Evolutionary conservation across 2,797 vertebrate genomes (phyloP), one percentile per base, ranked within the genome.

Genomic region (Micropoecilia bifurca): DNA sequence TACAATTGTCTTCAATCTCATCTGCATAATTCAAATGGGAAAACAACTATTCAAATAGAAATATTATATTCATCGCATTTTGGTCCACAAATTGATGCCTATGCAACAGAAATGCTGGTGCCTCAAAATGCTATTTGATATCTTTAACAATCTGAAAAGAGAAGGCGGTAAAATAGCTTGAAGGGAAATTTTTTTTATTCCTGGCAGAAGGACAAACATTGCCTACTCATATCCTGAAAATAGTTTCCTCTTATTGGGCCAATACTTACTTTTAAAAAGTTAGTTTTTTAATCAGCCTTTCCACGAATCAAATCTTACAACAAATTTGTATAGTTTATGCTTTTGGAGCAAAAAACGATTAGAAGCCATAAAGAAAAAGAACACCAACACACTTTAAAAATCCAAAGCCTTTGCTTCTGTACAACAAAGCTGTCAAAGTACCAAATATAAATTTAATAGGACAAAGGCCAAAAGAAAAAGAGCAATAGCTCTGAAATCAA

Each of bases 71-170:
- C 43, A 33, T 36, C n/a, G 46, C 6, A n/a, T 73, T 22, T 20
- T 13, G 41, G 12, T 59, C 18, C 22, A 1, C 18, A 74, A 81
- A 73, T 22, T 6, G 2, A 63, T 80, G 80, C 71, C 77, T 55
- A 77, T 85, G 66, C 33, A 9, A 13, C 53, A n/a, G 47, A 73
- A 53, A 82, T 66, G 39, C 28, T 50, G 78, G 14, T 50, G 75
- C 73, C 53, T 30, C 20, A 75, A 81, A 83, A 75, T 45, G 41
- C 14, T 47, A 30, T 39, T 25, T 46, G 20, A 73, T 74, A 63
- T 22, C 55, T 28, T 85, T 81, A 79, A 80, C 71, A 76, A 80
- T 75, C 68, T 74, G 61, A 68, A 48, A 79, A 83, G 68, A 28
- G 47, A 82, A 74, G 71, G 74, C 57, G 74, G 16, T 79, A 72